phyloP scores from a whole-genome alignment of 2,113 vertebrate species.

The Catharus fuscescens region DNA sequence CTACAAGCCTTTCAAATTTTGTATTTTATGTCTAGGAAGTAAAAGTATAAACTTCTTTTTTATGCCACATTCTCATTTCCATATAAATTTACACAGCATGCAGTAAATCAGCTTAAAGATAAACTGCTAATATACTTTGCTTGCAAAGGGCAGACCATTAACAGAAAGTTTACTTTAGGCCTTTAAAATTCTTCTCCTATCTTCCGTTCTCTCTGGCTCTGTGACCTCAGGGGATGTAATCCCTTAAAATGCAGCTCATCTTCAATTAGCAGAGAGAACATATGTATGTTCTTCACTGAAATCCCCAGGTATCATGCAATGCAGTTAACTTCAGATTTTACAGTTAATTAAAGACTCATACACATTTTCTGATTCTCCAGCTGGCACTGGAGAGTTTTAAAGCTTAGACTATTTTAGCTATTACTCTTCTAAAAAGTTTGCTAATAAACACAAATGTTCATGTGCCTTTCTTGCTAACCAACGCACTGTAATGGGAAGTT shows the following conservation, averaged over 20 bases:
- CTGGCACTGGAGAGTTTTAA: constrained; percentile 67
- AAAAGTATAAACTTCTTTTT: neutral
- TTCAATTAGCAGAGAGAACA: constrained; percentile 79
- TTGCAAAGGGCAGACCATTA: constrained; percentile 46
- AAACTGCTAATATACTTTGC: constrained; percentile 22
- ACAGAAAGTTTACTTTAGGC: constrained; percentile 63
- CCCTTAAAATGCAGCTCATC: constrained; percentile 76
- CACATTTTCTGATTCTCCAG: constrained; percentile 69
- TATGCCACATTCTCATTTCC: neutral
- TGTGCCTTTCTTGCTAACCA: constrained; percentile 16
- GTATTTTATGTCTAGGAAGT: neutral
- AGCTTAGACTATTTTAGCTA: constrained; percentile 50
- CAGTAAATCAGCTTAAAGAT: constrained; percentile 32
- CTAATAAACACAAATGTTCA: constrained; percentile 57
- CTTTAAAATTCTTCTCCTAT: constrained; percentile 69
- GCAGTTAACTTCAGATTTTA: constrained; percentile 71
- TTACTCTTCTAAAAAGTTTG: constrained; percentile 51
- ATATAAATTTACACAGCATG: neutral
- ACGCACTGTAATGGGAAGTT: neutral
- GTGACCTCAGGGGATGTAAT: constrained; percentile 67
- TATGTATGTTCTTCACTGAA: constrained; percentile 77
- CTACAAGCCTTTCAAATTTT: neutral
- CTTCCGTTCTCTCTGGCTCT: constrained; percentile 21
- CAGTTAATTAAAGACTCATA: constrained; percentile 78
- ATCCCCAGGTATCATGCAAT: constrained; percentile 72